A percentile compares a stretch with the other conserved stretches of the same genome.
Conservation (phyloP, 1,140 invertebrate genomes). For the Pogonognathellus flavescens region DNA sequence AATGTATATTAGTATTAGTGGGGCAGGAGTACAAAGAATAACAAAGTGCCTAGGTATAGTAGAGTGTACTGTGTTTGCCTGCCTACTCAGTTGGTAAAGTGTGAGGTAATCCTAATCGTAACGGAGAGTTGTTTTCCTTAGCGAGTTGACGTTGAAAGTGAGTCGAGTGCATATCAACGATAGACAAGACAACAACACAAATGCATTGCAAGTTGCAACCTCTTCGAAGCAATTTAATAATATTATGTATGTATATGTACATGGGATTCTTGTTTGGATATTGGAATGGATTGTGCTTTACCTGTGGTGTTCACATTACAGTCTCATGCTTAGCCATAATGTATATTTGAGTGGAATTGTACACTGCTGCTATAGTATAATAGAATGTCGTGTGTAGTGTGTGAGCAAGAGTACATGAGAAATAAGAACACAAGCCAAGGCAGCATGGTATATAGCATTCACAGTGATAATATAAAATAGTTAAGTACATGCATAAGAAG, state of each 20-base stretch:
- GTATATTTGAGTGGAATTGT: not conserved
- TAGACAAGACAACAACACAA: slow-evolving; percentile 34
- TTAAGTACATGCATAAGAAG: not conserved
- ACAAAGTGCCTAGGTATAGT: not conserved
- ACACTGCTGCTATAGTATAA: not conserved
- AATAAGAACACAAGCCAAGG: slow-evolving; percentile 26
- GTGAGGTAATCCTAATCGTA: slow-evolving; percentile 42
- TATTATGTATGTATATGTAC: not conserved
- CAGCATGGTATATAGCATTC: not conserved
- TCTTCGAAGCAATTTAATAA: slow-evolving; percentile 23
- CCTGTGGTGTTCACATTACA: not conserved
- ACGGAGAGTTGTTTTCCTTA: slow-evolving; percentile 34
- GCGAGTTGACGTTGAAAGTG: slow-evolving; percentile 44
- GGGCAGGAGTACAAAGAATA: not conserved
- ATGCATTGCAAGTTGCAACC: slow-evolving; percentile 24
- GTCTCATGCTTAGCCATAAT: not conserved
- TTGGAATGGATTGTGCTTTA: not conserved
- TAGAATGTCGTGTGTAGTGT: not conserved
- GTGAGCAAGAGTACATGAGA: not conserved
- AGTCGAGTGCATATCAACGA: slow-evolving; percentile 42
- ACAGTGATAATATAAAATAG: not conserved
- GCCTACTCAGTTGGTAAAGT: slow-evolving; percentile 35
- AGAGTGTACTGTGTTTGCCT: not conserved
- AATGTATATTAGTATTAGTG: slow-evolving; percentile 3
- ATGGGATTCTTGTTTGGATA: not conserved